phyloP scores from a whole-genome alignment of 2,113 vertebrate species.

The Patagioenas fasciata region DNA sequence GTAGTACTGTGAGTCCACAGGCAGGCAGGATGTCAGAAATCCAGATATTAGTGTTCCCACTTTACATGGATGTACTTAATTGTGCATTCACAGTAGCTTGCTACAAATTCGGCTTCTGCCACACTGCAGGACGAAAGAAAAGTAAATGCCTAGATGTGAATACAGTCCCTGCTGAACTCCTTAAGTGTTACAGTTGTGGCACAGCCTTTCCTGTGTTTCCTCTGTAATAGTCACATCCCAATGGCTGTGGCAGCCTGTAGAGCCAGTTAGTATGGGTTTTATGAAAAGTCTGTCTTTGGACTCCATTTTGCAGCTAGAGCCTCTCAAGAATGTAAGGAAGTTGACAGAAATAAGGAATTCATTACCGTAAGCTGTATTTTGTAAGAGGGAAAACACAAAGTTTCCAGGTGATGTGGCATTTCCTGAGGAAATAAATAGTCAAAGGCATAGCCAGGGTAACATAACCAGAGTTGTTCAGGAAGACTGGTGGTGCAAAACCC shows the following conservation, averaged over 20 bases:
- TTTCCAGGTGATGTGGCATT: not conserved
- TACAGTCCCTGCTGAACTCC: not conserved
- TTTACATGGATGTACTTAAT: not conserved
- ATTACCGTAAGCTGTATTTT: not conserved
- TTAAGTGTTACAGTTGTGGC: not conserved
- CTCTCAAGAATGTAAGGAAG: not conserved
- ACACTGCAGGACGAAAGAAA: not conserved
- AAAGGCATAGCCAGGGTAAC: not conserved
- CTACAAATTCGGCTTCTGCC: not conserved
- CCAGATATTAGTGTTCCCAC: not conserved
- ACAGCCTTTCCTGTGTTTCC: not conserved
- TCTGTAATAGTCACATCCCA: not conserved
- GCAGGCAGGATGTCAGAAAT: not conserved
- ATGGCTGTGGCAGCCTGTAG: not conserved
- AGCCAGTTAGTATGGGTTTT: not conserved
- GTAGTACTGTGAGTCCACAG: not conserved
- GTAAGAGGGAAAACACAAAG: not conserved
- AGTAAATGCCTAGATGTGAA: not conserved
- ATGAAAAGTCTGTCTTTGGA: not conserved
- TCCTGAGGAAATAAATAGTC: not conserved
- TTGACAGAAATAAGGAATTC: not conserved
- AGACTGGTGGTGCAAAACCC: accelerated
- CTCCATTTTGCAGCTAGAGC: not conserved
- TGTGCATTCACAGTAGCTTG: not conserved
- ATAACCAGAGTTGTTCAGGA: not conserved